Conservation (phyloP, 2,888 invertebrate genomes). For the Thymelicus lineola region DNA sequence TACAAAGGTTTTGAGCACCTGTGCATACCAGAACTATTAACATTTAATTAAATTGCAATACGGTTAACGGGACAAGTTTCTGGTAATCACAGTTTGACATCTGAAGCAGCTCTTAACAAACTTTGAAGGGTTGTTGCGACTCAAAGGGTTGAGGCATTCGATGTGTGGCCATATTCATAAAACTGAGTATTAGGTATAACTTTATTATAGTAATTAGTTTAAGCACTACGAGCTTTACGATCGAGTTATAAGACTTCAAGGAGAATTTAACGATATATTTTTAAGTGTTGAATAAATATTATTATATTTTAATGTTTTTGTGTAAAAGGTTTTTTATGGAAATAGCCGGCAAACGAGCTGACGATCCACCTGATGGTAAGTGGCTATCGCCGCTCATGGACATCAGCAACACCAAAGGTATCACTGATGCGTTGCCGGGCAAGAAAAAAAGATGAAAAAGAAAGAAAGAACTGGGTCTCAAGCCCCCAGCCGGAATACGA, state of each 20-base stretch:
- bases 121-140: constrained; percentile 1
- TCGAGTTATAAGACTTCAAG: background rate
- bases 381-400: no score
- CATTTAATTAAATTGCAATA: constrained; percentile 1
- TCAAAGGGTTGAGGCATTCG: background rate
- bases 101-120: background rate
- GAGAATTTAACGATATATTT: background rate
- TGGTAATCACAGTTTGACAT: background rate
- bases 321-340: no score
- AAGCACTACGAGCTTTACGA: background rate
- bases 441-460: no score
- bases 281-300: no score
- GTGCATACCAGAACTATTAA: background rate
- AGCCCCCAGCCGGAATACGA: no score
- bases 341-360: no score
- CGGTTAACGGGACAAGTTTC: background rate
- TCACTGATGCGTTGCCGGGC: no score
- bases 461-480: no score
- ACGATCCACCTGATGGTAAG: no score
- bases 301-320: no score
- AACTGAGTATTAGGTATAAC: background rate
- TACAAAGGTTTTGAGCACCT: no score
- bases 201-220: background rate
- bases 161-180: constrained; percentile 1
- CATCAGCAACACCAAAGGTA: no score